A percentile compares a stretch with the other conserved stretches of the same genome.
Conservation (phyloP, 2,888 invertebrate species). For the Seladonia tumulorum region DNA sequence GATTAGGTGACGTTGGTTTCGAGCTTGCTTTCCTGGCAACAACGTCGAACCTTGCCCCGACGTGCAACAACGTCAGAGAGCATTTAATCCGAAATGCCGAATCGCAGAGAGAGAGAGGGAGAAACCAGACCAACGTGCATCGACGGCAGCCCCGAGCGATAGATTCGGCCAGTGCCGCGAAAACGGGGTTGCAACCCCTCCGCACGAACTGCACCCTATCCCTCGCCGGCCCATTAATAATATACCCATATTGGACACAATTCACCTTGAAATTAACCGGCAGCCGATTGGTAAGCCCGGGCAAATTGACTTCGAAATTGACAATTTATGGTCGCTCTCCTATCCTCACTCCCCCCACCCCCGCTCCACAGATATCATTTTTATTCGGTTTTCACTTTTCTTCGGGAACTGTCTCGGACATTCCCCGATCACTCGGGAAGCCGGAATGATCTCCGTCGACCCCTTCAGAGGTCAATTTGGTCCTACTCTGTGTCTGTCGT, state of each 20-base stretch:
- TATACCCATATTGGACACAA: conserved; percentile 85
- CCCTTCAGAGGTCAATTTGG: background rate
- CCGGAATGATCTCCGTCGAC: background rate
- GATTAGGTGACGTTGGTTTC: background rate
- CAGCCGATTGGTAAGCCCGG: conserved; percentile 84
- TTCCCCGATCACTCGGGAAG: background rate
- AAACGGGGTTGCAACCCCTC: conserved; percentile 83
- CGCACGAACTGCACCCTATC: conserved; percentile 78
- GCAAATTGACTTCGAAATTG: conserved; percentile 85
- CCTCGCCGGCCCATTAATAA: conserved; percentile 83
- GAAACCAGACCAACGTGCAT: conserved; percentile 46
- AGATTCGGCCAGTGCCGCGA: conserved; percentile 82
- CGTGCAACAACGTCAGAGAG: conserved; percentile 68
- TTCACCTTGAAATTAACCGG: conserved; percentile 85
- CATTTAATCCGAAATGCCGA: conserved; percentile 74
- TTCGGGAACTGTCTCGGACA: background rate
- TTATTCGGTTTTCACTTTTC: background rate
- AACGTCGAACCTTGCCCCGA: background rate
- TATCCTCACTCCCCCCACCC: conserved; percentile 55
- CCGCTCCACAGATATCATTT: background rate
- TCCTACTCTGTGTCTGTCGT: too few relatives aligned
- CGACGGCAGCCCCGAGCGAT: conserved; percentile 78
- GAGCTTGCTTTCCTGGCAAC: background rate
- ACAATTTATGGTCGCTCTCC: conserved; percentile 81
- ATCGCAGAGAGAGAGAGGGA: conserved; percentile 61